phyloP scores from a whole-genome alignment of 2,113 vertebrate genomes.

The Pseudorhombus dupliciocellatus region DNA sequence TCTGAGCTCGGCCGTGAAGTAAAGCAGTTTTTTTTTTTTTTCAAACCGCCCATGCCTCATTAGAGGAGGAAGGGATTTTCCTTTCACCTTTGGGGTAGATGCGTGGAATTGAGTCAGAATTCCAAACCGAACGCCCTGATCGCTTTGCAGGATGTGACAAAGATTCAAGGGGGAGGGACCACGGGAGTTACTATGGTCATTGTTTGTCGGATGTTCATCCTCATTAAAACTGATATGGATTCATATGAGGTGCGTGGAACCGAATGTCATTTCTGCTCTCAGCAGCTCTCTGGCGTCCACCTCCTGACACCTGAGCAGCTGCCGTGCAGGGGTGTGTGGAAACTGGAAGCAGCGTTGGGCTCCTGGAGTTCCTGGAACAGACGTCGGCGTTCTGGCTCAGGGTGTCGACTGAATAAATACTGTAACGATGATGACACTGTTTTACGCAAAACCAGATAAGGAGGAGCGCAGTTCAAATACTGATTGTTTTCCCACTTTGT shows the following conservation, averaged over 20 bases:
- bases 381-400: not conserved
- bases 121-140: conserved; percentile 10
- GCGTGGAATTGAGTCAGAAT: conserved; percentile 6
- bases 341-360: not conserved
- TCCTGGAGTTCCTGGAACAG: not conserved
- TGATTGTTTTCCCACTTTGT: not conserved
- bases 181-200: not conserved
- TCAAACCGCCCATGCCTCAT: conserved; percentile 42
- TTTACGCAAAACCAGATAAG: not conserved
- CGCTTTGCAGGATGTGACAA: conserved; percentile 36
- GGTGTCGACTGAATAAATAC: not conserved
- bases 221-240: not conserved
- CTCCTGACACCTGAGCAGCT: not conserved
- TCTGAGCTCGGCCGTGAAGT: conserved; percentile 1
- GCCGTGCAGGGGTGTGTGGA: not conserved
- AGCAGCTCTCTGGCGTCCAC: not conserved
- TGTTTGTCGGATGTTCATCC: not conserved
- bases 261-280: not conserved
- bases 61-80: conserved; percentile 37
- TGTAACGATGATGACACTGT: not conserved
- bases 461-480: not conserved
- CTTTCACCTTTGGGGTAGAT: conserved; percentile 37
- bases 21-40: conserved; percentile 9
- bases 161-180: not conserved
- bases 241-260: not conserved